Base-by-base conservation (phyloP, 2,888 invertebrate species). In the Dascillus cervinus region DNA sequence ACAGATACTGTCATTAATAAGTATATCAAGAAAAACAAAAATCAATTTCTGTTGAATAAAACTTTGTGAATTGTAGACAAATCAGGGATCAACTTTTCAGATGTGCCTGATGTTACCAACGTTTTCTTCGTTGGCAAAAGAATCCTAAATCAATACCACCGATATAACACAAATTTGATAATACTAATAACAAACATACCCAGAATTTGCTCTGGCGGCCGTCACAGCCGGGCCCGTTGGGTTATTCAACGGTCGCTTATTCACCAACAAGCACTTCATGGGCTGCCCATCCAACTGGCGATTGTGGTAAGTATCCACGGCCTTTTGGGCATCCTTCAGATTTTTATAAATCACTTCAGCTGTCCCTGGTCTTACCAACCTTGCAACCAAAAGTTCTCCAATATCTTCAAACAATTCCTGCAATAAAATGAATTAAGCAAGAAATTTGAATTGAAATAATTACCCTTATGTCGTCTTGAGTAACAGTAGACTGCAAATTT, bases 371-470 rank as follows among this genome's bases (percentile, higher is more conserved):
- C 89, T 77, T 8, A 90, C 82, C 47, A 94, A 69, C 48, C 85
- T 77, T 0, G 90, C 90, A 43, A 84, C 82, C 32, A 85, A 67
- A 56, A 94, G 72, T 24, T 87, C 82, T 1, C 94, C 94, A 39
- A 94, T 82, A 58, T 92, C 92, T 54, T 90, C 90, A 69, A 95
- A 94, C 24, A 95, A 68, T 64, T 95, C 95, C 87, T 88, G 47
- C 13, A 63, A 22, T 6, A 17, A 17, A 17, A 17, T 17, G 8
- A 6, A 8, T 17, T 17, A 17, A 6, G 8, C 5, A 17, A 17
- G 17, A 4, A 17, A 17, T 17, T 8, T n/a, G n/a, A n/a, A n/a
- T n/a, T n/a, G n/a, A n/a, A n/a, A n/a, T n/a, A n/a, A n/a, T 62
- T 66, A 87, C 87, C 66, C 89, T 79, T 46, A 95, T 89, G 61